Base-by-base conservation (phyloP, 1,140 invertebrate species). In the Caerostris extrusa region DNA sequence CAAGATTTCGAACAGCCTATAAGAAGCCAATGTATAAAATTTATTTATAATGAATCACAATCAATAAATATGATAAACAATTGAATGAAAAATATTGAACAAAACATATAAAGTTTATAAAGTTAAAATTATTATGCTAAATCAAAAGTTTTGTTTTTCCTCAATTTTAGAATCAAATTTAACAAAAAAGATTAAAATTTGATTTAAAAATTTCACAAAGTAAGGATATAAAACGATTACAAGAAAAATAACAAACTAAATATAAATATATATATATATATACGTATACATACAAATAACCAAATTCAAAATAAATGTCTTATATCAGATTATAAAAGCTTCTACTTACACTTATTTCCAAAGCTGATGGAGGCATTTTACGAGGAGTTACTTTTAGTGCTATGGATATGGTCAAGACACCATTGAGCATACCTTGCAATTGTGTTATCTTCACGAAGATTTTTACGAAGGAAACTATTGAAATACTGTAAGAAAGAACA, bases 341-440 rank as follows among this genome's bases (percentile, higher is more conserved):
- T 64, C 17, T 67, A 69, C 97, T 97, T 96, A 98, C 98, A 95
- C 98, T 98, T 87, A 99, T 98, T 97, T 99, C 98, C 0, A 98
- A 98, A 58, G 98, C 98, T 55, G 98, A 99, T 1, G 98, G 98
- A 95, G 98, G 97, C 91, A 95, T 95, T 95, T 97, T 97, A 87
- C 98, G 96, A 50, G 98, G 97, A 50, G 97, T 97, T 14, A 98
- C 97, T 96, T n/a, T 98, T 98, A 0, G 97, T 98, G 95, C 98
- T 98, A 94, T 98, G 98, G 93, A 98, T 98, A 96, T 99, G 99
- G 95, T 99, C 98, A 55, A 99, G 96, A 95, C 98, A 99, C 98
- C 98, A 99, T 95, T 99, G 98, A 12, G 98, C 98, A 95, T 98
- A 99, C 95, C 97, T 96, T 12, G 98, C 96, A 95, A 97, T 97